phyloP scores from a whole-genome alignment of 2,888 invertebrate species.

The Stratiomys singularior region DNA sequence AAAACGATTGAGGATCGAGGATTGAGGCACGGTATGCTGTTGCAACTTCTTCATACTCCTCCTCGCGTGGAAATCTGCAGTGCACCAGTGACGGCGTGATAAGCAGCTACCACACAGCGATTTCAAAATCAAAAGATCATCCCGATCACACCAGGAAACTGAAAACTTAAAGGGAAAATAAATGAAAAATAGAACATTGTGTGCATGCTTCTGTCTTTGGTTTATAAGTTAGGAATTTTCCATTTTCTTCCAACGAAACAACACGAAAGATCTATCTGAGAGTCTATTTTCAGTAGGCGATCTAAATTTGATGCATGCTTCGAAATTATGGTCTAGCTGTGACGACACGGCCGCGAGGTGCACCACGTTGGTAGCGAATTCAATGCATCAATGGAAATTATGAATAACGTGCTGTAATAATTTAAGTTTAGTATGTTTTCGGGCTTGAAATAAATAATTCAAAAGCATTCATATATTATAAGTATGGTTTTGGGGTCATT shows the following conservation, averaged over 20 bases:
- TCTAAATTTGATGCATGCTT: background rate
- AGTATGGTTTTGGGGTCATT: too few relatives aligned
- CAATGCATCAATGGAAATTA: background rate
- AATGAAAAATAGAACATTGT: background rate
- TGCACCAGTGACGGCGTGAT: background rate
- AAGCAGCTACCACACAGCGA: background rate
- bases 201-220: background rate
- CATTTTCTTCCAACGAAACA: background rate
- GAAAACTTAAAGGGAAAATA: background rate
- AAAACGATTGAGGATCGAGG: background rate
- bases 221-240: background rate
- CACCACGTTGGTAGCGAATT: background rate
- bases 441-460: too few relatives aligned
- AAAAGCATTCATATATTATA: too few relatives aligned
- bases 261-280: background rate
- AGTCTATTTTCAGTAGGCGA: background rate
- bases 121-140: conserved; percentile 34
- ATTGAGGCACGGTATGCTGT: background rate
- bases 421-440: too few relatives aligned
- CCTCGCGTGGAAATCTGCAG: conserved; percentile 6
- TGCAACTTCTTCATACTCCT: background rate
- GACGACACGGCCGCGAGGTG: background rate
- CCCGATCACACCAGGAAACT: conserved; percentile 5
- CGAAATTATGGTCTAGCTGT: background rate
- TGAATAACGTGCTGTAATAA: too few relatives aligned